Base-by-base conservation (phyloP, 37 sponge, comb jelly and placozoan genomes). In the Halichondria panicea region DNA sequence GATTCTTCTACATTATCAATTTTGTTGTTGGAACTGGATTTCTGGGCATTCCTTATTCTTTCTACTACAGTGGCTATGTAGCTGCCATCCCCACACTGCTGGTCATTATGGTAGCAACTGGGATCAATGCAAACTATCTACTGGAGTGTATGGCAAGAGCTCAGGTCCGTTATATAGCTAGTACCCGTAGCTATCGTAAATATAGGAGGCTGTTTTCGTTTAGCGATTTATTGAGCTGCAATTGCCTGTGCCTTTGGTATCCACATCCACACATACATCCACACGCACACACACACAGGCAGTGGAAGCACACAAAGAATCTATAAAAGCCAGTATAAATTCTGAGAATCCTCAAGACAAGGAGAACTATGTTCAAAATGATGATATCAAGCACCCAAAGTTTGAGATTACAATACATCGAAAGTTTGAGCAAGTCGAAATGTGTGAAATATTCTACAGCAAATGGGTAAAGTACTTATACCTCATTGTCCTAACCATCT, bases 371-470 rank as follows among this genome's bases (percentile, higher is more conserved):
- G 15, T 63, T 25, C 64, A 19, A 21, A 12, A 12, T 48, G 13
- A 48, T 18, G 9, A 11, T 48, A 15, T 11, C 52, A 30, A 15
- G 38, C 72, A 80, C 40, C 92, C 92, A 7, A 52, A 28, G 12
- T 91, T 82, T 48, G 70, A 84, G 34, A 81, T 92, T 28, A 33
- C 30, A 0, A 50, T 80, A 2, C 42, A 31, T 3, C 67, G 96
- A 8, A 88, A 89, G 61, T 92, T 95, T 48, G 96, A 95, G 63
- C 77, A 72, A 22, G 84, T 66, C 0, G 96, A 95, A 50, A 53
- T 92, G 44, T 85, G 87, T 50, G 70, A 84, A 36, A 72, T 88
- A 2, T 89, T 92, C 76, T 72, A 82, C 65, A 83, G 83, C 43
- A 21, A 18, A 21, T 77, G 69, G 63, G 61, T 80, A 36, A 89